Conservation (phyloP, 2,888 invertebrate genomes). For the Buathra laborator region DNA sequence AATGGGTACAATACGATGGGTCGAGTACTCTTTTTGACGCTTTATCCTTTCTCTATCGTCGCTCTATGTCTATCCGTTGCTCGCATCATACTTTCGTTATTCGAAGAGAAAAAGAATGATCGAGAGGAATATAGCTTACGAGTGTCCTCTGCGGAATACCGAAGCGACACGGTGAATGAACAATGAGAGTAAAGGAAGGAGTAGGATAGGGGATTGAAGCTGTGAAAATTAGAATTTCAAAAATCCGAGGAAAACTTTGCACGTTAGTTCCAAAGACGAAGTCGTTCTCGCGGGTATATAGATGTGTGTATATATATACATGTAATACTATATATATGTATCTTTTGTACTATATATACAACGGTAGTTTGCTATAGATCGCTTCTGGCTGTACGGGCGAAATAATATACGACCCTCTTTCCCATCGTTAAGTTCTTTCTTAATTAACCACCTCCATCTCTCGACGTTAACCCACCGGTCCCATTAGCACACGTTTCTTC, state of each 20-base stretch:
- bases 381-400: conserved; percentile 1
- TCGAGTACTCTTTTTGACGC: not conserved
- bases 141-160: conserved; percentile 20
- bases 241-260: conserved; percentile 74
- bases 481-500: conserved; percentile 50
- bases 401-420: conserved; percentile 69
- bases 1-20: not conserved
- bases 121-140: conserved; percentile 3
- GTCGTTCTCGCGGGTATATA: conserved; percentile 15
- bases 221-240: conserved; percentile 78
- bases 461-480: conserved; percentile 41
- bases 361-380: conserved; percentile 17
- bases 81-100: conserved; percentile 28
- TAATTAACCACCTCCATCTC: conserved; percentile 72
- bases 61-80: conserved; percentile 1
- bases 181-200: conserved; percentile 27
- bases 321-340: not conserved
- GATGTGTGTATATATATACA: not conserved
- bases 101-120: conserved; percentile 16
- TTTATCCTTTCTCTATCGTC: not conserved
- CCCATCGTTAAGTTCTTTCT: conserved; percentile 77
- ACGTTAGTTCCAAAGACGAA: conserved; percentile 69
- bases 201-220: conserved; percentile 64
- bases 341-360: conserved; percentile 15
- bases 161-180: conserved; percentile 46